These are phyloP conservation scores for Hydroisotoma schaefferi DNA, from an alignment of 2,888 invertebrate species.

Conservation along the genomic window DNA sequence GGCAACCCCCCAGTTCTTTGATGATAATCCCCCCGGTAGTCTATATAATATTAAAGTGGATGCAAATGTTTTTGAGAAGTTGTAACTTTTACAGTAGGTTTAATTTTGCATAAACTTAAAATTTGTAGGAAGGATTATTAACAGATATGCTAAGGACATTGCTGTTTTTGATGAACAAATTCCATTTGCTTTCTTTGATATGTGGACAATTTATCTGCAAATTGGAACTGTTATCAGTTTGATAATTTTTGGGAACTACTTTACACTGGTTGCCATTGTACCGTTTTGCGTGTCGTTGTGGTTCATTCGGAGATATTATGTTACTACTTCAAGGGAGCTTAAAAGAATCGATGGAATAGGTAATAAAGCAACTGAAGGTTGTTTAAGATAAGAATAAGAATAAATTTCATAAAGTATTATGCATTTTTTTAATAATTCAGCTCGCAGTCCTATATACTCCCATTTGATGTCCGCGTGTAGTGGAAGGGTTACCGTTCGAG, in stretches of 20 bases:
- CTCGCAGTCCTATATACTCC: slow-evolving; percentile 6
- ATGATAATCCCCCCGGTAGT: neutral
- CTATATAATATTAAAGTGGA: too few species aligned
- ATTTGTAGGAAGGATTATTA: neutral
- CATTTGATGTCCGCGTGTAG: neutral
- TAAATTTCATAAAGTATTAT: too few species aligned
- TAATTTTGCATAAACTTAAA: too few species aligned
- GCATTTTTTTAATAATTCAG: too few species aligned
- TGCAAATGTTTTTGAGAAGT: too few species aligned
- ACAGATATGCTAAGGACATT: neutral
- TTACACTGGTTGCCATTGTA: slow-evolving; percentile 51
- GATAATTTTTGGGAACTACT: neutral
- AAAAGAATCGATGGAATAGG: slow-evolving; percentile 55
- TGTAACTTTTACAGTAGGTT: too few species aligned
- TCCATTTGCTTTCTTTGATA: neutral
- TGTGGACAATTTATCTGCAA: slow-evolving; percentile 1
- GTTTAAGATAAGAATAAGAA: too few species aligned
- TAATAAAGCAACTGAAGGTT: too few species aligned
- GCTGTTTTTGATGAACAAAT: neutral
- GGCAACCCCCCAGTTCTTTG: neutral
- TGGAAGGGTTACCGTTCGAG: slow-evolving; percentile 1
- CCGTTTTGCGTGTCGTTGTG: slow-evolving; percentile 53
- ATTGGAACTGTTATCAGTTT: neutral
- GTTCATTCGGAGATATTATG: slow-evolving; percentile 53
- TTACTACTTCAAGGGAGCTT: slow-evolving; percentile 54